These are phyloP conservation scores for Muscicapa comitata DNA, from an alignment of 2,797 vertebrate genomes.

Conservation along the genomic window DNA sequence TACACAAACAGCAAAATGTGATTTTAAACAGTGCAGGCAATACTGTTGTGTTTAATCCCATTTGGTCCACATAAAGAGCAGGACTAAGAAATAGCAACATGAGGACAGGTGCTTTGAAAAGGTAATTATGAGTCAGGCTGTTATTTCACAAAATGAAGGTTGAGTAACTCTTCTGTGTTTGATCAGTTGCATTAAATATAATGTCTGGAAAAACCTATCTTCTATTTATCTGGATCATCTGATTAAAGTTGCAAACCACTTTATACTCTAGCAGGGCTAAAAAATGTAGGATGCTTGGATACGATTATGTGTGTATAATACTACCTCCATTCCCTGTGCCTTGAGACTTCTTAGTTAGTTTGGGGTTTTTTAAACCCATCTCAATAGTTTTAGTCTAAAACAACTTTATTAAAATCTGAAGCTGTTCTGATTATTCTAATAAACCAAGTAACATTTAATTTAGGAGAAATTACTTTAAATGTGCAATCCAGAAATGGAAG, in stretches of 20 bases:
- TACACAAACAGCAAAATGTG: not conserved
- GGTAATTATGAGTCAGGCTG: not conserved
- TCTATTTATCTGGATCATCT: not conserved
- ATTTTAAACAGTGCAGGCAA: not conserved
- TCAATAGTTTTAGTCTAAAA: slow-evolving; percentile 31
- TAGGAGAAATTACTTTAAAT: slow-evolving; percentile 69
- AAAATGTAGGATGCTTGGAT: not conserved
- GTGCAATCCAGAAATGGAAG: slow-evolving; percentile 62
- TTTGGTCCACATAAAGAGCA: not conserved
- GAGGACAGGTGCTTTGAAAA: not conserved
- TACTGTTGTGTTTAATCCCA: not conserved
- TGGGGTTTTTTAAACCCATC: not conserved
- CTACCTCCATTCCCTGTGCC: not conserved
- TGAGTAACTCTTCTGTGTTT: not conserved
- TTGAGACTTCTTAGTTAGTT: not conserved
- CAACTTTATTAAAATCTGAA: slow-evolving; percentile 71
- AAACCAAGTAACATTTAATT: slow-evolving; percentile 74
- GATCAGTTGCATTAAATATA: not conserved
- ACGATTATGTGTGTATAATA: not conserved
- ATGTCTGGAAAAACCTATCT: not conserved
- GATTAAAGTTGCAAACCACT: not conserved
- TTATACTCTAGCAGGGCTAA: not conserved
- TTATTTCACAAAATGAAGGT: not conserved
- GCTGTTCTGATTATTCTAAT: slow-evolving; percentile 69
- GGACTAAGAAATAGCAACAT: not conserved